Evolutionary conservation across 2,888 invertebrate species (phyloP), one percentile per base, ranked within the genome.

Genomic region (Leucoma salicis): DNA sequence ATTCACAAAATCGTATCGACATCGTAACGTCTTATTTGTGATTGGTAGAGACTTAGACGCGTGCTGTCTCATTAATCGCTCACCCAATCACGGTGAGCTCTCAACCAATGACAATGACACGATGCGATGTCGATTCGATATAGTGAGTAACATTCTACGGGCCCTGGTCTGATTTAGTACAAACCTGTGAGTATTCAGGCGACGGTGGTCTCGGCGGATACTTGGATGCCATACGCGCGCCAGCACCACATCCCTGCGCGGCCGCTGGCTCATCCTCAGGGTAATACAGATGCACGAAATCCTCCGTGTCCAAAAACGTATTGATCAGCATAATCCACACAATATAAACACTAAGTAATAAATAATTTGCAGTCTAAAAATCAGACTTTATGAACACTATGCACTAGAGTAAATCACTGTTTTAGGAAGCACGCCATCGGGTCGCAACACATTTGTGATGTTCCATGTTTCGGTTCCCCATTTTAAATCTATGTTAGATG

Each of bases 291-390:
- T 89, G 89, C 81, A 89, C 89, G 84, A 89, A 89, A 78, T 89
- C 89, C 73, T 89, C 89, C 82, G 89, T 89, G 84, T 89, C 89
- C 79, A 89, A 78, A 66, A 72, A 87, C 42, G 89, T 89, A 73
- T 89, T 89, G 79, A 89, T 89, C 87, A 89, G 80, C 89, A 89
- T 89, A 82, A 73, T 84, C 79, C 77, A 78, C 72, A 72, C 57
- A 63, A 62, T 74, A 78, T 68, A 72, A 76, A 75, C 64, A 57
- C 78, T 76, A 77, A 71, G 73, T 74, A 83, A 78, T 74, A 74
- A 82, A 78, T 82, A 78, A 79, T 71, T 74, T 74, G 68, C 84
- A 82, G 78, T 82, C 75, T 76, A 80, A 21, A 73, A 66, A 76
- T 80, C 82, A 83, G 82, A 82, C 82, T 83, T 82, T 70, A 66